Conservation (phyloP, 2,113 vertebrate species). For the Odobenus rosmarus region DNA sequence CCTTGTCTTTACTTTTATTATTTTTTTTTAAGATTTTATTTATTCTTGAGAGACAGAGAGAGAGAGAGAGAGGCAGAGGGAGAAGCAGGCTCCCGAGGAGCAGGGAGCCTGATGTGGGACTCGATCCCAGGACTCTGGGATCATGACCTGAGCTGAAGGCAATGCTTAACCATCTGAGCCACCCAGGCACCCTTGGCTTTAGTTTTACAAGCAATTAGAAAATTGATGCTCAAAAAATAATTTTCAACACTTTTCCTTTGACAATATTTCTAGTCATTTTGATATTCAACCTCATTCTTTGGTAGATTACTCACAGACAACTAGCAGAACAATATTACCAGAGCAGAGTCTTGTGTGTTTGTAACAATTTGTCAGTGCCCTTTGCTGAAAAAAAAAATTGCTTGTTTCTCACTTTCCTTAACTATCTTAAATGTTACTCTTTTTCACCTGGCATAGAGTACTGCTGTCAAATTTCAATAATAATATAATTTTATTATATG, state of each 20-base stretch:
- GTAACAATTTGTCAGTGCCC: neutral
- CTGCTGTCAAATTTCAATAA: neutral
- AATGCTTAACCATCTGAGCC: no score
- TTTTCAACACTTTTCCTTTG: neutral
- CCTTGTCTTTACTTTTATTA: neutral
- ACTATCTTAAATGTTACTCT: neutral
- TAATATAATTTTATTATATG: neutral
- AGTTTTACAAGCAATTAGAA: neutral
- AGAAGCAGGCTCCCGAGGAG: no score
- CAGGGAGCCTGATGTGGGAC: no score
- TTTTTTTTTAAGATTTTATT: no score
- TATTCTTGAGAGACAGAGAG: no score
- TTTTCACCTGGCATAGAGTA: neutral
- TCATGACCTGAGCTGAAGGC: no score
- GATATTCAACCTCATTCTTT: neutral
- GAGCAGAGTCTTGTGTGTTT: neutral
- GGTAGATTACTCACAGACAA: neutral
- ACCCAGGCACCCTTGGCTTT: neutral
- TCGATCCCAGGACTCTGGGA: no score
- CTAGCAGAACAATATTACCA: neutral
- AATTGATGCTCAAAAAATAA: neutral
- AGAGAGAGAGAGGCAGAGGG: no score
- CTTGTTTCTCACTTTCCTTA: neutral
- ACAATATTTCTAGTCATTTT: neutral
- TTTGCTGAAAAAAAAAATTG: neutral